Percentiles rank a stretch among this genome's conserved stretches.
Conservation (phyloP, 2,797 vertebrate genomes). For the Zenarchopterus dispar region DNA sequence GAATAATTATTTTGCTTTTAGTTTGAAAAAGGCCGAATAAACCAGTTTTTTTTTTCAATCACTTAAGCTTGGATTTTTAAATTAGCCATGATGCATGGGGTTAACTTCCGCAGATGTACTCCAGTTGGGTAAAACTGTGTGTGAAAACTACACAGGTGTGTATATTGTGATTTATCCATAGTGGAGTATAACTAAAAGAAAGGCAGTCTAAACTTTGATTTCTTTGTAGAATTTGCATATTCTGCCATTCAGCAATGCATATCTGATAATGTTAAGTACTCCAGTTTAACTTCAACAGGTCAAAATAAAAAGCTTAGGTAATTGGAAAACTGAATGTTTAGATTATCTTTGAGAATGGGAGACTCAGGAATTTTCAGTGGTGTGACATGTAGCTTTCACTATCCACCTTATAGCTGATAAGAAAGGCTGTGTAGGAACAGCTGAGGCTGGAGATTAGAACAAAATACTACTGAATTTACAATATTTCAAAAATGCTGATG, state of each 20-base stretch:
- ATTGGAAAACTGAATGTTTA: not conserved
- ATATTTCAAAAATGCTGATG: not conserved
- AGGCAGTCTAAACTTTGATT: not conserved
- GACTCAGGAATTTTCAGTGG: not conserved
- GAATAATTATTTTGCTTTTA: too few relatives aligned
- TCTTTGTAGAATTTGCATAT: not conserved
- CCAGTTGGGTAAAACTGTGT: too few relatives aligned
- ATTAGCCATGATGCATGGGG: too few relatives aligned
- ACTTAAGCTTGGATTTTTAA: too few relatives aligned
- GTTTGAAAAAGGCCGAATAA: too few relatives aligned
- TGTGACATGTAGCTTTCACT: conserved; percentile 8
- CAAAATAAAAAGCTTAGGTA: not conserved
- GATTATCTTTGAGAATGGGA: conserved; percentile 4
- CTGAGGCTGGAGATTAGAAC: not conserved
- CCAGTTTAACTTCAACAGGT: not conserved
- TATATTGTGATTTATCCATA: too few relatives aligned
- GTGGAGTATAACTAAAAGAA: too few relatives aligned
- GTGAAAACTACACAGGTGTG: too few relatives aligned
- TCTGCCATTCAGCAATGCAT: not conserved
- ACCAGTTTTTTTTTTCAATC: too few relatives aligned
- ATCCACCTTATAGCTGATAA: conserved; percentile 10
- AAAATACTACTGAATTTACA: not conserved
- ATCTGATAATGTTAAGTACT: not conserved
- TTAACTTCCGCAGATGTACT: too few relatives aligned
- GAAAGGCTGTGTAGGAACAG: not conserved